Evolutionary conservation across 2,888 invertebrate species (phyloP).

Genomic region (Deilephila porcellus): DNA sequence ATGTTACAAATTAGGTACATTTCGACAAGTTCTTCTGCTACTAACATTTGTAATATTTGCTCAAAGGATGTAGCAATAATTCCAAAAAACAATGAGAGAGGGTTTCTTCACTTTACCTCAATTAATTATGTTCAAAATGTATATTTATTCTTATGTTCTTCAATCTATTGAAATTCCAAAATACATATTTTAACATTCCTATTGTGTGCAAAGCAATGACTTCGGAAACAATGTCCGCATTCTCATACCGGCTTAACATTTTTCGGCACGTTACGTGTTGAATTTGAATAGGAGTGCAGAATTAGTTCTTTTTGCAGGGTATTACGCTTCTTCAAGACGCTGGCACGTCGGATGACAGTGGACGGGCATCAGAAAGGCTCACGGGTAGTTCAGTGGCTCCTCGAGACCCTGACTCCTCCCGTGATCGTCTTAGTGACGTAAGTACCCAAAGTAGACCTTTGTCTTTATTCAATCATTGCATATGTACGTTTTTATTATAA

Average conservation of each 20-base stretch:
- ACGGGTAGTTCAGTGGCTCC: slow-evolving; percentile 90
- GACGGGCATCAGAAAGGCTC: slow-evolving; percentile 91
- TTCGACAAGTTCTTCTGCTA: not conserved
- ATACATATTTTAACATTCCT: not conserved
- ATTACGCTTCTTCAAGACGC: slow-evolving; percentile 90
- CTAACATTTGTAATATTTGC: not conserved
- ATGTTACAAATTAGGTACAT: slow-evolving; percentile 23
- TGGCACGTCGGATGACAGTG: slow-evolving; percentile 94
- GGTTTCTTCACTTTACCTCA: no score
- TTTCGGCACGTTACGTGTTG: slow-evolving; percentile 37
- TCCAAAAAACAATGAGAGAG: not conserved
- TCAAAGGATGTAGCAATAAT: not conserved
- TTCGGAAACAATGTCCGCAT: slow-evolving; percentile 38
- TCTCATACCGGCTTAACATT: slow-evolving; percentile 36
- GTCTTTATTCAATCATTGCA: not conserved
- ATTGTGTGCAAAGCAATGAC: slow-evolving; percentile 7
- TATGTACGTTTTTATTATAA: not conserved
- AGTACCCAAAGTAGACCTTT: slow-evolving; percentile 68
- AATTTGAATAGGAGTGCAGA: slow-evolving; percentile 49
- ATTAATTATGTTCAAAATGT: no score
- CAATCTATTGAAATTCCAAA: not conserved
- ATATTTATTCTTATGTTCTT: no score
- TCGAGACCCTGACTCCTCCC: slow-evolving; percentile 92
- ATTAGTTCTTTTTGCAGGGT: slow-evolving; percentile 84
- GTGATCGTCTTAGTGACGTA: slow-evolving; percentile 94